Evolutionary conservation across 1,140 invertebrate genomes (phyloP).

Genomic region (Ostrea edulis): DNA sequence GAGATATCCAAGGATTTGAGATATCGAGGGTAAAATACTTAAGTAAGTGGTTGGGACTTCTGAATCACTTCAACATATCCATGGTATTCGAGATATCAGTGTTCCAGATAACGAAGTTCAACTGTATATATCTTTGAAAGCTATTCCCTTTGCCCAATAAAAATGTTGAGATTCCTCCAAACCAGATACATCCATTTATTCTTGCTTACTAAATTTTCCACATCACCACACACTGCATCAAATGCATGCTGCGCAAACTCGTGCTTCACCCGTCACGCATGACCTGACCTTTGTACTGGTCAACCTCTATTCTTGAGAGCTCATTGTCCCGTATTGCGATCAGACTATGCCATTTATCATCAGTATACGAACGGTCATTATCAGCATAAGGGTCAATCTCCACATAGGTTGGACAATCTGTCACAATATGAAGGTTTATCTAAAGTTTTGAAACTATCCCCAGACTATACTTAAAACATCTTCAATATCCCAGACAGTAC

Average conservation of each 20-base stretch:
- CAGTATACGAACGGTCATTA: conserved; percentile 60
- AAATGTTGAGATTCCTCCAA: not conserved
- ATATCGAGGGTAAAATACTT: no score
- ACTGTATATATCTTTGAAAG: no score
- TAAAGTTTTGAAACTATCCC: no score
- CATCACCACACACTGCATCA: not conserved
- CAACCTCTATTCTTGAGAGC: conserved; percentile 59
- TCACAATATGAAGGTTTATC: conserved; percentile 1
- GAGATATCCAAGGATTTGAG: no score
- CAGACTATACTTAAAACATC: no score
- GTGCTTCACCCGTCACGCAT: conserved; percentile 13
- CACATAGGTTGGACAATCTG: conserved; percentile 58
- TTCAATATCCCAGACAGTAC: no score
- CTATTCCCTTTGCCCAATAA: not conserved
- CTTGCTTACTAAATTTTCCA: conserved; percentile 17
- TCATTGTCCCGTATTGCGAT: conserved; percentile 54
- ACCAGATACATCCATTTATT: not conserved
- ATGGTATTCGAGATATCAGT: no score
- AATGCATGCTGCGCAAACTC: conserved; percentile 1
- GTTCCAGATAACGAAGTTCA: no score
- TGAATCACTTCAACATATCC: no score
- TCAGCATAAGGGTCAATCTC: conserved; percentile 59
- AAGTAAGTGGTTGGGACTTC: no score
- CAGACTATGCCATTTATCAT: conserved; percentile 66
- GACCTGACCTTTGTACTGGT: conserved; percentile 67